These are phyloP conservation scores for Drosophila ustulata DNA, from an alignment of 2,888 invertebrate species.

Conservation along the genomic window DNA sequence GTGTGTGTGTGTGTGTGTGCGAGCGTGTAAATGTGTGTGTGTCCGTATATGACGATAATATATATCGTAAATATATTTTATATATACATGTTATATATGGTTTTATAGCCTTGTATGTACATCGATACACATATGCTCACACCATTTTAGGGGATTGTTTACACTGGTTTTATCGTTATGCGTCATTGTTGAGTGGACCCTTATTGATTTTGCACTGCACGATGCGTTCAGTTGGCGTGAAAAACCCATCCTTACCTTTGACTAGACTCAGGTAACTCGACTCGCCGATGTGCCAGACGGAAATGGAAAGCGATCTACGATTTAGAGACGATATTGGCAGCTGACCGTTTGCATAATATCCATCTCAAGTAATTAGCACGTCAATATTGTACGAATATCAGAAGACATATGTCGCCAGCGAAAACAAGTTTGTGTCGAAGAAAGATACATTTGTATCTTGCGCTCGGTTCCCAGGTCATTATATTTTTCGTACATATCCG, in stretches of 20 bases:
- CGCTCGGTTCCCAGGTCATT: constrained; percentile 56
- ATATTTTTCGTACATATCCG: constrained; percentile 57
- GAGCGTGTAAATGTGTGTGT: constrained; percentile 27
- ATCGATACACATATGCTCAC: constrained; percentile 13
- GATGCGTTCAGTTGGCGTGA: not conserved
- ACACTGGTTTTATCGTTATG: constrained; percentile 11
- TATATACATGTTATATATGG: constrained; percentile 24
- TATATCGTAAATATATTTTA: constrained; percentile 37
- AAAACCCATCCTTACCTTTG: not conserved
- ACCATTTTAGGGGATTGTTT: constrained; percentile 40
- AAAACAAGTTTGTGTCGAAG: constrained; percentile 1
- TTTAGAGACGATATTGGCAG: not conserved
- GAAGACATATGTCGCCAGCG: not conserved
- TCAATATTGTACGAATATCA: constrained; percentile 20
- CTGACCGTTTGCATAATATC: constrained; percentile 13
- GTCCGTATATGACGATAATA: constrained; percentile 22
- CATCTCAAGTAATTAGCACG: constrained; percentile 42
- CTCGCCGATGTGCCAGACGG: not conserved
- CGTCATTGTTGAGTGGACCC: constrained; percentile 11
- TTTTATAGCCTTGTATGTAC: constrained; percentile 3
- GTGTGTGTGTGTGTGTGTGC: constrained; percentile 13
- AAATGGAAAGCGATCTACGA: constrained; percentile 21
- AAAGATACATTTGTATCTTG: constrained; percentile 41
- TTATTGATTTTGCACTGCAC: constrained; percentile 1
- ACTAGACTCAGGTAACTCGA: constrained; percentile 32